phyloP scores from a whole-genome alignment of 2,888 invertebrate genomes.

The Oconnorella tubifera region DNA sequence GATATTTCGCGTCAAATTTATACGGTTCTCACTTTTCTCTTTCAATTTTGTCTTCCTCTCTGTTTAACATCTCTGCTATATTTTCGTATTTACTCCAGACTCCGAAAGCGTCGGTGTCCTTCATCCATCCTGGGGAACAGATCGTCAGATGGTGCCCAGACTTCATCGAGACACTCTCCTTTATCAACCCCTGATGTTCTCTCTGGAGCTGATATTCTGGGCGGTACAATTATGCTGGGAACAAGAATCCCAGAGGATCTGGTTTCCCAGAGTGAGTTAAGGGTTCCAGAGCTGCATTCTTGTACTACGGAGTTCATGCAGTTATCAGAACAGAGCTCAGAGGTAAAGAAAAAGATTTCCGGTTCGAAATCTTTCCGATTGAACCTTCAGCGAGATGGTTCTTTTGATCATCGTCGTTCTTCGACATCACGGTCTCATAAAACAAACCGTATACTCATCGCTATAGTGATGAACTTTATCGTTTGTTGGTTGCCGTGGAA shows the following conservation, averaged over 20 bases:
- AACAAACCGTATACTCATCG: conserved; percentile 50
- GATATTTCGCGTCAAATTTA: conserved; percentile 19
- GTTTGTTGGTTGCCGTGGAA: conserved; percentile 54
- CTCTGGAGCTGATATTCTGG: background rate
- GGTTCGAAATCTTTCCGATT: too few species aligned
- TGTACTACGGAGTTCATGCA: too few species aligned
- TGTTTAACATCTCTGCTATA: conserved; percentile 32
- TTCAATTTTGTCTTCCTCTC: conserved; percentile 38
- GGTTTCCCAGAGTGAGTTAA: background rate
- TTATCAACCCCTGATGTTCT: background rate
- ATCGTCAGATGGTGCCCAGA: background rate
- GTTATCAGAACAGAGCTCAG: too few species aligned
- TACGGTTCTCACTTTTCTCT: conserved; percentile 32
- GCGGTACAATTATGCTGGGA: background rate
- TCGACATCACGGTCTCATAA: conserved; percentile 37
- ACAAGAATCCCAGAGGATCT: background rate
- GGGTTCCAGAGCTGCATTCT: background rate
- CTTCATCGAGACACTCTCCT: background rate
- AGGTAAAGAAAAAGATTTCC: too few species aligned
- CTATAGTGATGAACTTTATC: conserved; percentile 50
- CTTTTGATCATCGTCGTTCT: background rate
- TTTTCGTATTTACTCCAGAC: conserved; percentile 28
- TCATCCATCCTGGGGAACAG: background rate
- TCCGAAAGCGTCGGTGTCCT: background rate
- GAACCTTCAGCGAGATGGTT: too few species aligned